A percentile compares a stretch with the other conserved stretches of the same genome.
phyloP scores from a whole-genome alignment of 2,113 vertebrate genomes.

The Nyctereutes procyonoides region DNA sequence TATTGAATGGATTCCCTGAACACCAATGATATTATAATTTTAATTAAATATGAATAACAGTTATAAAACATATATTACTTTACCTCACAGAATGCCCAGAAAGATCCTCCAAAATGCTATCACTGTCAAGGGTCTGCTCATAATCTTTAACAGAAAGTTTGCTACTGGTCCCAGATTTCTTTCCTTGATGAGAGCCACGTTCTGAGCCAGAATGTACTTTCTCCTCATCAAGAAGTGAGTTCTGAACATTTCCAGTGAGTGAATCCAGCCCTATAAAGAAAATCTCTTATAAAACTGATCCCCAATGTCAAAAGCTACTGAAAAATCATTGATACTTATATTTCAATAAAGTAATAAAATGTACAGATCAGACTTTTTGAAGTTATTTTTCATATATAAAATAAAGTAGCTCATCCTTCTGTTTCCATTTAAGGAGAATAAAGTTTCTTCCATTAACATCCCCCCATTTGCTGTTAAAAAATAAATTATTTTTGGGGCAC shows the following conservation, averaged over 20 bases:
- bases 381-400: slow-evolving; percentile 38
- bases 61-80: slow-evolving; percentile 27
- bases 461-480: neutral
- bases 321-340: neutral
- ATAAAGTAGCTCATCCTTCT: slow-evolving; percentile 15
- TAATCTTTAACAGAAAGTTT: slow-evolving; percentile 85
- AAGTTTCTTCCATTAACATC: neutral
- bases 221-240: slow-evolving; percentile 87
- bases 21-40: neutral
- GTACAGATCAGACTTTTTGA: neutral
- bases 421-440: neutral
- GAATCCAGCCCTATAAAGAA: slow-evolving; percentile 82
- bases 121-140: slow-evolving; percentile 86
- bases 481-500: neutral
- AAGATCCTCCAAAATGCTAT: slow-evolving; percentile 87
- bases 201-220: slow-evolving; percentile 88
- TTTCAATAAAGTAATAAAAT: slow-evolving; percentile 42
- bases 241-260: slow-evolving; percentile 84
- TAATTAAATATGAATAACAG: slow-evolving; percentile 21
- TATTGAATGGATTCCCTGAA: slow-evolving; percentile 17
- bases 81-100: slow-evolving; percentile 92
- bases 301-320: neutral
- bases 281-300: slow-evolving; percentile 57
- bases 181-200: slow-evolving; percentile 84
- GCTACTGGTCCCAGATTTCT: slow-evolving; percentile 82